Conservation (phyloP, 1,140 invertebrate genomes). For the Drosophila neocordata region DNA sequence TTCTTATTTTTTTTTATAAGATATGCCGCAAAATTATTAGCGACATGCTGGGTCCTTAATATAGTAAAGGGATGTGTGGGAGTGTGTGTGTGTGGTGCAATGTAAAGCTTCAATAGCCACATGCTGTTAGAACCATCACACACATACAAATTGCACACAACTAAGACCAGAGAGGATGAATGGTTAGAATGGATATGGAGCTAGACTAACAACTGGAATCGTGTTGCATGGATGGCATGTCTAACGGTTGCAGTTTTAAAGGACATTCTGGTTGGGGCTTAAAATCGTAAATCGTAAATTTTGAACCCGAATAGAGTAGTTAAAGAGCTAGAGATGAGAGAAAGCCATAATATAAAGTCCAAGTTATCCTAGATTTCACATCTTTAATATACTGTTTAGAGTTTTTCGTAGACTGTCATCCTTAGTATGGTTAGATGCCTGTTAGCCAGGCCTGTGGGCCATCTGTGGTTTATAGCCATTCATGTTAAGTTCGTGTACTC, state of each 20-base stretch:
- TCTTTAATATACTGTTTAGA: no score
- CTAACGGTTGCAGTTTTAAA: slow-evolving; percentile 55
- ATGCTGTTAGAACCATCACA: slow-evolving; percentile 23
- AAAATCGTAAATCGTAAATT: slow-evolving; percentile 50
- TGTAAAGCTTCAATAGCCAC: slow-evolving; percentile 23
- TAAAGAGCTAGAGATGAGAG: slow-evolving; percentile 23
- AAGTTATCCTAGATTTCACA: no score
- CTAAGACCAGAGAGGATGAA: slow-evolving; percentile 28
- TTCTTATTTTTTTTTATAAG: slow-evolving; percentile 6
- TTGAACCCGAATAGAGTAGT: slow-evolving; percentile 18
- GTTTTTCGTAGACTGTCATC: no score
- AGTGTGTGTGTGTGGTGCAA: background rate
- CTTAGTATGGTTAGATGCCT: no score
- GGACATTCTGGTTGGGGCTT: slow-evolving; percentile 44
- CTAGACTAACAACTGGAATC: slow-evolving; percentile 27
- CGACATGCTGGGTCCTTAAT: slow-evolving; percentile 59
- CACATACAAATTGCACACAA: slow-evolving; percentile 55
- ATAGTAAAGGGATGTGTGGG: background rate
- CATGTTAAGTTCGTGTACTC: background rate
- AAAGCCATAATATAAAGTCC: background rate
- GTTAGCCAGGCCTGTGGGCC: background rate
- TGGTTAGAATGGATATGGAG: slow-evolving; percentile 15
- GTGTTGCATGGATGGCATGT: slow-evolving; percentile 38
- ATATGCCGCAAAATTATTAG: slow-evolving; percentile 47
- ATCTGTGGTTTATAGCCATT: slow-evolving; percentile 1